Conservation (phyloP, 2,888 invertebrate genomes). For the Deilephila porcellus region DNA sequence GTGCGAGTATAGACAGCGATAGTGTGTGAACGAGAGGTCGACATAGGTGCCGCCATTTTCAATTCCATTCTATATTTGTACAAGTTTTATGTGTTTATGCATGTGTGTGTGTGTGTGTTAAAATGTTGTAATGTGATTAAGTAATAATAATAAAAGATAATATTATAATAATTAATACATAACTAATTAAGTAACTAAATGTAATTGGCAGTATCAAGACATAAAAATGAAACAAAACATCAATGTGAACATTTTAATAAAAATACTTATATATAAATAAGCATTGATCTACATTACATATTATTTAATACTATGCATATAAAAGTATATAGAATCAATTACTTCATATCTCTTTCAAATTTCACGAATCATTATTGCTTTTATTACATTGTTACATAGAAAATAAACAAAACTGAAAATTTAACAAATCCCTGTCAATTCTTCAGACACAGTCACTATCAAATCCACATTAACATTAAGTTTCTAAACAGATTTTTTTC, state of each 20-base stretch:
- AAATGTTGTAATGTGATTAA: too few species aligned
- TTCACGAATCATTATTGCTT: neutral
- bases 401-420: neutral
- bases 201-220: neutral
- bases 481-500: neutral
- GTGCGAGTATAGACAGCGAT: too few species aligned
- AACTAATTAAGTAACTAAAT: too few species aligned
- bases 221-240: slow-evolving; percentile 14
- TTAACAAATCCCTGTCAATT: neutral
- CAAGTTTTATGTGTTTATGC: too few species aligned
- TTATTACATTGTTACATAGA: neutral
- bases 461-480: neutral
- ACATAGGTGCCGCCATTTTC: too few species aligned
- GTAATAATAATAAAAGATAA: too few species aligned
- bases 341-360: neutral
- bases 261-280: slow-evolving; percentile 38
- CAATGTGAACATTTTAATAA: slow-evolving; percentile 31
- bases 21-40: too few species aligned
- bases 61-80: too few species aligned
- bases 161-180: too few species aligned
- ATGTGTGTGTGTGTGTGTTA: too few species aligned
- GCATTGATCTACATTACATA: slow-evolving; percentile 26
- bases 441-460: neutral
- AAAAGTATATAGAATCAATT: slow-evolving; percentile 10
- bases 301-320: neutral